Conservation (phyloP, 2,113 vertebrate genomes). For the Bos indicus region DNA sequence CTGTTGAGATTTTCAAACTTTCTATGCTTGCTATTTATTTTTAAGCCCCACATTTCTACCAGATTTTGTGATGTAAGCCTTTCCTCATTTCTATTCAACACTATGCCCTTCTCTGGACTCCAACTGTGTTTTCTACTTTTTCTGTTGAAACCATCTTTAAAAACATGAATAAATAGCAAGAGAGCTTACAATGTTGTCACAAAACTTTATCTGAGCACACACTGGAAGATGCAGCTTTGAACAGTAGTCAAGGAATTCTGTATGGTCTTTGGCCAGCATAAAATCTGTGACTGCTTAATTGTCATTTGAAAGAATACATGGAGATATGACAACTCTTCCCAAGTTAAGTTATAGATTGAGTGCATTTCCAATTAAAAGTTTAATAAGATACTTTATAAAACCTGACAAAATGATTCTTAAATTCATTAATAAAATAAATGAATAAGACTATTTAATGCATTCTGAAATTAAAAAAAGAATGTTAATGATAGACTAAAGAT, state of each 20-base stretch:
- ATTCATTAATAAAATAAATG: conserved; percentile 53
- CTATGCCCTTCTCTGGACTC: not conserved
- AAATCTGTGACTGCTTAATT: not conserved
- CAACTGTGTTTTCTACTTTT: not conserved
- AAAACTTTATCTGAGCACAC: not conserved
- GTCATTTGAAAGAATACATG: not conserved
- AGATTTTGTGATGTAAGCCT: not conserved
- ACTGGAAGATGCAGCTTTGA: not conserved
- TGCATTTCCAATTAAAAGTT: conserved; percentile 39
- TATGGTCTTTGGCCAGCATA: not conserved
- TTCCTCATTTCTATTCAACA: not conserved
- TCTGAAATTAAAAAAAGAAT: conserved; percentile 24
- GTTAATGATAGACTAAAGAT: conserved; percentile 17
- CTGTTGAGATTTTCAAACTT: not conserved
- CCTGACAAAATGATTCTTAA: conserved; percentile 42
- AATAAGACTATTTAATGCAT: conserved; percentile 28
- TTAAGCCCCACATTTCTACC: not conserved
- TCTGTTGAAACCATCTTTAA: not conserved
- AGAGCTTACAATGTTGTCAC: not conserved
- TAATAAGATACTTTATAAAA: conserved; percentile 46
- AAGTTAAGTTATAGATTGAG: conserved; percentile 34
- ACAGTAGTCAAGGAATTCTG: not conserved
- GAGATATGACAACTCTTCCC: not conserved
- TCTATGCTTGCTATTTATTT: not conserved
- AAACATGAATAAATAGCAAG: not conserved